phyloP scores from a whole-genome alignment of 2,888 invertebrate species.

The Drosophila suboccidentalis region DNA sequence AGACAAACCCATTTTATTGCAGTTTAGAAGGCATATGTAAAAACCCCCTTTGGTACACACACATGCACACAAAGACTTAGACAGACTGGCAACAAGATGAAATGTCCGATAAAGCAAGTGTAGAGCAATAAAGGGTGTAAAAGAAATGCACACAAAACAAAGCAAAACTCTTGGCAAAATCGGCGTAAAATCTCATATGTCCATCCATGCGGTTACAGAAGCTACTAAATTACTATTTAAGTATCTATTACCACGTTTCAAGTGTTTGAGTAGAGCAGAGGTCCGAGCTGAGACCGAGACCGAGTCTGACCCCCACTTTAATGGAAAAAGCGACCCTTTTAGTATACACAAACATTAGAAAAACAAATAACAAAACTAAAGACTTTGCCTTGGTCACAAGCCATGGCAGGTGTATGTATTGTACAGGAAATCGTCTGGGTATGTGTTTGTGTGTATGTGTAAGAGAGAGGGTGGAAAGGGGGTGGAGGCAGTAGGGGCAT shows the following conservation, averaged over 20 bases:
- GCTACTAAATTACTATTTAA: slow-evolving; percentile 80
- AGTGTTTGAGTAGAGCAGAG: slow-evolving; percentile 54
- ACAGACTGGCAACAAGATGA: slow-evolving; percentile 66
- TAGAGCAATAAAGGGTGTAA: slow-evolving; percentile 65
- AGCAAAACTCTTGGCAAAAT: slow-evolving; percentile 56
- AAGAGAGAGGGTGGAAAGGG: slow-evolving; percentile 6
- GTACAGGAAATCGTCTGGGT: slow-evolving; percentile 41
- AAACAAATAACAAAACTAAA: slow-evolving; percentile 67
- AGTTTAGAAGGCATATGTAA: slow-evolving; percentile 67
- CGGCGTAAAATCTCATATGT: slow-evolving; percentile 77
- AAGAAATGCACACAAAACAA: slow-evolving; percentile 23
- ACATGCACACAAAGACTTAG: slow-evolving; percentile 7
- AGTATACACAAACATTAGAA: slow-evolving; percentile 55
- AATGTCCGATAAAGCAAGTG: slow-evolving; percentile 74
- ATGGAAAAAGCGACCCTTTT: slow-evolving; percentile 63
- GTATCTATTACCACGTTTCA: slow-evolving; percentile 78
- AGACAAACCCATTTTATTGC: slow-evolving; percentile 69
- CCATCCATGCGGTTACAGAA: slow-evolving; percentile 74
- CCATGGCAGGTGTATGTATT: slow-evolving; percentile 33
- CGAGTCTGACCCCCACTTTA: slow-evolving; percentile 36
- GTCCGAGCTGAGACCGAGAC: slow-evolving; percentile 7
- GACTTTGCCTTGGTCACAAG: slow-evolving; percentile 34
- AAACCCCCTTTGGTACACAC: slow-evolving; percentile 32
- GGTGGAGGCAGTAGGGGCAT: slow-evolving; percentile 18
- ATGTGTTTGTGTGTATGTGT: slow-evolving; percentile 1